Evolutionary conservation across 2,888 invertebrate species (phyloP).

Genomic region (Girardia tigrina): DNA sequence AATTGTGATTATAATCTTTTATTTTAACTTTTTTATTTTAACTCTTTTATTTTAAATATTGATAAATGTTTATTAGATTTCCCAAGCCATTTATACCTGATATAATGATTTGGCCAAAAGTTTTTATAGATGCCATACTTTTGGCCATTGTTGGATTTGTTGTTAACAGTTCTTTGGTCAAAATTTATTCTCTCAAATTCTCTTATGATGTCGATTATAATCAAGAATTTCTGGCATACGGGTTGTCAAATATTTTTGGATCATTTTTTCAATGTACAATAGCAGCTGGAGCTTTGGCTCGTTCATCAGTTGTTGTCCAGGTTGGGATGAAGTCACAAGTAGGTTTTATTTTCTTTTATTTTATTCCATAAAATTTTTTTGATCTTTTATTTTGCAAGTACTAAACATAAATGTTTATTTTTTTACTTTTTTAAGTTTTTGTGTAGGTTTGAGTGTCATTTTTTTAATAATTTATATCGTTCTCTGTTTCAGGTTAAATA

Average conservation of each 20-base stretch:
- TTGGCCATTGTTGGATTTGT: constrained; percentile 32
- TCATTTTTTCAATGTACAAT: background rate
- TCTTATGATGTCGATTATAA: constrained; percentile 33
- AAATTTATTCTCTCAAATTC: constrained; percentile 32
- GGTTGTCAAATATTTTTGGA: background rate
- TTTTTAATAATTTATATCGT: too few relatives aligned
- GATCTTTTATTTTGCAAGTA: too few relatives aligned
- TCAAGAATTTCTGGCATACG: constrained; percentile 18
- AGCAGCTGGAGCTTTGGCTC: constrained; percentile 10
- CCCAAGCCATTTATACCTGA: constrained; percentile 34
- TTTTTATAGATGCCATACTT: constrained; percentile 27
- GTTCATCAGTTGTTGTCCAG: background rate
- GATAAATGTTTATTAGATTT: too few relatives aligned
- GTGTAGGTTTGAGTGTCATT: too few relatives aligned
- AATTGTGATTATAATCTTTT: too few relatives aligned
- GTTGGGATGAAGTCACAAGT: constrained; percentile 28
- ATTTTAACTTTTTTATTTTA: too few relatives aligned
- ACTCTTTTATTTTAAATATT: too few relatives aligned
- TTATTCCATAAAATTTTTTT: too few relatives aligned
- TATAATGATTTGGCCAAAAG: constrained; percentile 3
- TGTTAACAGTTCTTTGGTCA: constrained; percentile 27
- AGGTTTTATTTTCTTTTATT: too few relatives aligned
- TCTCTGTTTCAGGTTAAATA: too few relatives aligned
- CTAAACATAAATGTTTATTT: too few relatives aligned
- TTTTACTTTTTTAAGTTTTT: too few relatives aligned